Percentiles rank a stretch among this genome's conserved stretches.
Conservation (phyloP, 2,797 vertebrate species). For the Glossophaga mutica region DNA sequence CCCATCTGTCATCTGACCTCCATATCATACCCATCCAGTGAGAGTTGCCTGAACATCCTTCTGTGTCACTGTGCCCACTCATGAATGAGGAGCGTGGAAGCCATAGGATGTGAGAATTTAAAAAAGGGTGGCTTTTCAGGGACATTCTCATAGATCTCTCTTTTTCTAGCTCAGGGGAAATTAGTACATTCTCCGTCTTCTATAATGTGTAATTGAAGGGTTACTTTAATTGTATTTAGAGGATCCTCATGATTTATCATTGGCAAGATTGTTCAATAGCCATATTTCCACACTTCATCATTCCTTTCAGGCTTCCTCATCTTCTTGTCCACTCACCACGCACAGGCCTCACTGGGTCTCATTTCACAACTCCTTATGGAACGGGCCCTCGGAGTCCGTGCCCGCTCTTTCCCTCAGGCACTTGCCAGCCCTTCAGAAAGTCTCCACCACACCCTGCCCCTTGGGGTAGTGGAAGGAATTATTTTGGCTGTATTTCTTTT, state of each 20-base stretch:
- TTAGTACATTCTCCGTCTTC: not conserved
- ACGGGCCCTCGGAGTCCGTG: not conserved
- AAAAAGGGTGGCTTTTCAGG: not conserved
- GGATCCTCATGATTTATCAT: not conserved
- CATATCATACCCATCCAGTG: not conserved
- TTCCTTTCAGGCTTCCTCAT: not conserved
- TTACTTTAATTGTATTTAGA: slow-evolving; percentile 31
- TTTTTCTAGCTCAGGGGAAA: slow-evolving; percentile 5
- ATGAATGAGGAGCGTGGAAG: not conserved
- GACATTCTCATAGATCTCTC: not conserved
- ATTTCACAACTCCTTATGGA: not conserved
- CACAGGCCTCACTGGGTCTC: not conserved
- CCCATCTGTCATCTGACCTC: not conserved
- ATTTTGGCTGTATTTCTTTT: not conserved
- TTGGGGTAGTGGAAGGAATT: not conserved
- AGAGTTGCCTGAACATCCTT: not conserved
- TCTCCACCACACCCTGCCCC: not conserved
- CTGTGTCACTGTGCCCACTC: not conserved
- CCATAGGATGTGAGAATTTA: not conserved
- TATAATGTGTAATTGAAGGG: not conserved
- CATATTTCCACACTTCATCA: not conserved
- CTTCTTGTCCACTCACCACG: not conserved
- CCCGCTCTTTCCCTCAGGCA: not conserved
- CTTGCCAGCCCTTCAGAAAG: not conserved
- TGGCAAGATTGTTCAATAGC: not conserved